Evolutionary conservation across 35 echinoderm and acorn worm species (phyloP).

Genomic region (Lytechinus variegatus): DNA sequence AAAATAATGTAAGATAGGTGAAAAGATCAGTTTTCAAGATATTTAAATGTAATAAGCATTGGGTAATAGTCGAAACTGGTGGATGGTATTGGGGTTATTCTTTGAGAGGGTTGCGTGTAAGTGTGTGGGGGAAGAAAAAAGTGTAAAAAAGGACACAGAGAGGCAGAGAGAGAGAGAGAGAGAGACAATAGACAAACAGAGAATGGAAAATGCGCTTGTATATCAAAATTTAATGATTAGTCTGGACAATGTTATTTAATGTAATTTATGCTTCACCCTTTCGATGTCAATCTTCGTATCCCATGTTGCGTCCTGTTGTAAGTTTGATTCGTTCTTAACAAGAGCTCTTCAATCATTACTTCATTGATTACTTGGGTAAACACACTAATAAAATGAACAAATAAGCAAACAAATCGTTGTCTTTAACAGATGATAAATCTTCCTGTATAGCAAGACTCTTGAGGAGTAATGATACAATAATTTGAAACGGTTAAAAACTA

Average conservation of each 20-base stretch:
- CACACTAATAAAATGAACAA: not conserved
- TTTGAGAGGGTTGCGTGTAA: not conserved
- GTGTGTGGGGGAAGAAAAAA: not conserved
- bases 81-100: too few species aligned
- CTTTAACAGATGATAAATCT: not conserved
- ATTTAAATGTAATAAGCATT: too few species aligned
- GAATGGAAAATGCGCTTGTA: not conserved
- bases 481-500: not conserved
- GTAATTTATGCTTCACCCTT: not conserved
- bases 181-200: not conserved
- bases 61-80: too few species aligned
- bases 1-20: too few species aligned
- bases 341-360: not conserved
- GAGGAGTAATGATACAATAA: not conserved
- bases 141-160: not conserved
- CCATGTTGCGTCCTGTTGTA: not conserved
- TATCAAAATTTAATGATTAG: not conserved
- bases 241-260: not conserved
- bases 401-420: not conserved
- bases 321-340: not conserved
- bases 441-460: not conserved
- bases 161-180: not conserved
- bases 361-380: constrained; percentile 5
- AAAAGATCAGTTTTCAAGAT: too few species aligned
- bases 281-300: not conserved